Percentiles rank a stretch among this genome's conserved stretches.
Evolutionary conservation across 2,113 vertebrate species (phyloP).

Genomic region (Archocentrus centrarchus): DNA sequence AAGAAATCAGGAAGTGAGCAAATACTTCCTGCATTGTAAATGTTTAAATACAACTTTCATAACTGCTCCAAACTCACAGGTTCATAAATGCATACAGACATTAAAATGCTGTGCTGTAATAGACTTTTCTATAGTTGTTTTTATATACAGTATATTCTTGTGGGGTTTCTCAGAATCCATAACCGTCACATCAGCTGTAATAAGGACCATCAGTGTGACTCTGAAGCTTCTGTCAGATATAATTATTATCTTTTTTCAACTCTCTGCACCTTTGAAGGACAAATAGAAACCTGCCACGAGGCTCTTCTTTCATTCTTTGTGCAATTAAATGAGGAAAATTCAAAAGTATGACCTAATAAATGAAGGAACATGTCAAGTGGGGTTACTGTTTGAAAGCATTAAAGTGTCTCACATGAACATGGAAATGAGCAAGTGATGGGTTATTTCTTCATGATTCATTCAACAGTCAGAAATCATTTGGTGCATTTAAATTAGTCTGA

Average conservation of each 20-base stretch:
- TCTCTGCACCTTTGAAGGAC: background rate
- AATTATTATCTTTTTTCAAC: background rate
- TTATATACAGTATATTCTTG: background rate
- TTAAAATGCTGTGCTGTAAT: too few species aligned
- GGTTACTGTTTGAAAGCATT: background rate
- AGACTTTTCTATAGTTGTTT: too few species aligned
- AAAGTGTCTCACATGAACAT: background rate
- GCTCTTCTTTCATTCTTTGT: background rate
- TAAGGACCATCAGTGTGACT: background rate
- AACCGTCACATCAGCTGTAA: background rate
- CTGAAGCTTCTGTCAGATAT: background rate
- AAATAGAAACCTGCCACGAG: background rate
- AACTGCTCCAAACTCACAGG: too few species aligned
- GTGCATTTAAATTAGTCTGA: conserved; percentile 4
- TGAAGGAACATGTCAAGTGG: background rate
- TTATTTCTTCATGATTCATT: background rate
- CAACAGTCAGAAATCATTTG: background rate
- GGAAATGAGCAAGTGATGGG: background rate
- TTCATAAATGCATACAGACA: background rate
- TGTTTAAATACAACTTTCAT: background rate
- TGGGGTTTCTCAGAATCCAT: background rate
- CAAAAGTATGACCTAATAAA: background rate
- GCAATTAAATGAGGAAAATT: background rate
- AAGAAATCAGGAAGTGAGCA: background rate
- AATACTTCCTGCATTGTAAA: background rate